Evolutionary conservation across 2,113 vertebrate species (phyloP), one percentile per base, ranked within the genome.

Genomic region (Lucifuga dentata): DNA sequence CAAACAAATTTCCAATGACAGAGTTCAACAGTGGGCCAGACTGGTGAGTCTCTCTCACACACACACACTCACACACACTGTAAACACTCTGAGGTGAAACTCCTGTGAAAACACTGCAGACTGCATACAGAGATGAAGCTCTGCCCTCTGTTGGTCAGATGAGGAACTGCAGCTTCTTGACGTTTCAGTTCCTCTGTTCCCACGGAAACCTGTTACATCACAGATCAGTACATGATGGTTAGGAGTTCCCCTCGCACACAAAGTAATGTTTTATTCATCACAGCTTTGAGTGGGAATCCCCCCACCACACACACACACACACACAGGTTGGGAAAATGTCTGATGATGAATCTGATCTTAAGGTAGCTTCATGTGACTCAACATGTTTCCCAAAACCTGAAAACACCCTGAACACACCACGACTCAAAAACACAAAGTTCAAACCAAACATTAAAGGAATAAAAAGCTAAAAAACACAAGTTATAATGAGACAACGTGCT

Each of bases 1-100:
- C n/a, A 96, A 96, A 75, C 91, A 94, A 81, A 85, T 96, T 5
- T 81, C 84, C 36, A 88, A 84, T 16, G 93, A 92, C 81, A 78
- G 91, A 56, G 93, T 95, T 13, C 83, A 91, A 46, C 91, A 93
- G 50, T 95, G 93, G 94, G 88, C 90, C 38, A 66, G 89, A 66
- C 83, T 94, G 93, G 95, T 95, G 83, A 92, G 94, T 66, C 0
- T 3, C 0, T 1, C 7, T 5, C 26, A 29, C 26, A 29, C 26
- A 29, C 26, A 29, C 26, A 29, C 26, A 29, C 26, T 5, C 26
- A 29, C 26, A 29, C 26, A 29, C 26, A 29, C 26, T n/a, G n/a
- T n/a, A n/a, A n/a, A n/a, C n/a, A n/a, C n/a, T n/a, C n/a, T n/a
- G n/a, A n/a, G n/a, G n/a, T n/a, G n/a, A n/a, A n/a, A n/a, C n/a